phyloP scores from a whole-genome alignment of 2,113 vertebrate genomes.

The Trinectes maculatus region DNA sequence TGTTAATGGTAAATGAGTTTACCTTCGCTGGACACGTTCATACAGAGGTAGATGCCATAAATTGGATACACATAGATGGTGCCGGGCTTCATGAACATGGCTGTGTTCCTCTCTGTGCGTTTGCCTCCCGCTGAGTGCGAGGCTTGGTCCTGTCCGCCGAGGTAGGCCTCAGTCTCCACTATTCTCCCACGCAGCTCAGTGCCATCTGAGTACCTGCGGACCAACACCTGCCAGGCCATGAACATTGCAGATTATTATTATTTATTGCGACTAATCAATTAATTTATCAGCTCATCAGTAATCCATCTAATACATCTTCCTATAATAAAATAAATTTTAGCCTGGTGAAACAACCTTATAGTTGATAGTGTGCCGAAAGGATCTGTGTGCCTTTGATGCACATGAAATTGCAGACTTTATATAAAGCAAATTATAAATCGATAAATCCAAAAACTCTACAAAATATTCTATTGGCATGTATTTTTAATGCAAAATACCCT shows the following conservation, averaged over 20 bases:
- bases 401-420: too few species aligned
- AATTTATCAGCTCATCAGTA: too few species aligned
- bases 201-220: conserved; percentile 85
- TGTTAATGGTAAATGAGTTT: conserved; percentile 24
- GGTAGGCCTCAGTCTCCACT: conserved; percentile 96
- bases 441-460: too few species aligned
- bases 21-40: conserved; percentile 97
- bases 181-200: conserved; percentile 88
- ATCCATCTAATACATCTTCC: too few species aligned
- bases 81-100: conserved; percentile 97
- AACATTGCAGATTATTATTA: background rate
- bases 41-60: conserved; percentile 93
- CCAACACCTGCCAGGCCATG: conserved; percentile 84
- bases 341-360: too few species aligned
- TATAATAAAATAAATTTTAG: too few species aligned
- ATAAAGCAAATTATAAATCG: too few species aligned
- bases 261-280: background rate
- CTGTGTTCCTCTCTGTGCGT: conserved; percentile 87
- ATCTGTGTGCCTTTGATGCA: too few species aligned
- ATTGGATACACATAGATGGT: conserved; percentile 95
- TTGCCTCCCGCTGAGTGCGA: conserved; percentile 94
- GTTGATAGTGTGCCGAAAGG: too few species aligned
- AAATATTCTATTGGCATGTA: too few species aligned
- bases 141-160: conserved; percentile 93
- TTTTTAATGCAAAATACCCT: too few species aligned